Evolutionary conservation across 2,888 invertebrate species (phyloP).

Genomic region (Stenodema calcarata): DNA sequence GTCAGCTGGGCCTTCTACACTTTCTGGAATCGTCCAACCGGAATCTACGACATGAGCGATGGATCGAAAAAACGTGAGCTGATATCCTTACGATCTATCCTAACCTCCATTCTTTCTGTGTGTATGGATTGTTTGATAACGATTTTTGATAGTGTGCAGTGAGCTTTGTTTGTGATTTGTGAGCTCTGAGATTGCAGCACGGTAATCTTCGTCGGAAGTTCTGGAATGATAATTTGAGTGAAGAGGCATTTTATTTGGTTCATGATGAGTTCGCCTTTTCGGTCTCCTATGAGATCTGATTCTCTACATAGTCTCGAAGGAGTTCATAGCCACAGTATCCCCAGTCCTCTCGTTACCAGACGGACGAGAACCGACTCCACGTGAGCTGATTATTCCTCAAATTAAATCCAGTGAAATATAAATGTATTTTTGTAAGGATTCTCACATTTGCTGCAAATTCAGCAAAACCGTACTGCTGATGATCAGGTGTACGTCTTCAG

Average conservation of each 20-base stretch:
- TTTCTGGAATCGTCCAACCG: not conserved
- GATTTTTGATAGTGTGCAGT: not conserved
- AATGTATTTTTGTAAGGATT: no score
- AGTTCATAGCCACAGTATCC: constrained; percentile 62
- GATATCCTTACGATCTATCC: not conserved
- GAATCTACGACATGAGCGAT: not conserved
- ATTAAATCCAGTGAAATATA: constrained; percentile 56
- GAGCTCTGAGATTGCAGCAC: not conserved
- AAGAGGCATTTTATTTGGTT: not conserved
- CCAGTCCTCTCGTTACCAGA: constrained; percentile 81
- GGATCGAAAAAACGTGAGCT: not conserved
- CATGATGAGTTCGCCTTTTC: constrained; percentile 34
- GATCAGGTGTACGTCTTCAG: no score
- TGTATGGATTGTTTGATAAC: not conserved
- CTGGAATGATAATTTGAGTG: not conserved
- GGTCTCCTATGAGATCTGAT: constrained; percentile 28
- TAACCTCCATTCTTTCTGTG: not conserved
- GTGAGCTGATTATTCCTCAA: constrained; percentile 64
- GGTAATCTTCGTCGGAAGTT: not conserved
- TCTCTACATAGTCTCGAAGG: constrained; percentile 34
- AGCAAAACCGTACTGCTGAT: no score
- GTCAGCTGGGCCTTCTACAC: constrained; percentile 16
- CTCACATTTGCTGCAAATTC: no score
- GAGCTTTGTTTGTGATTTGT: not conserved
- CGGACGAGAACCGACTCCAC: constrained; percentile 81